Evolutionary conservation across 2,888 invertebrate species (phyloP).

Genomic region (Tribolium freemani): DNA sequence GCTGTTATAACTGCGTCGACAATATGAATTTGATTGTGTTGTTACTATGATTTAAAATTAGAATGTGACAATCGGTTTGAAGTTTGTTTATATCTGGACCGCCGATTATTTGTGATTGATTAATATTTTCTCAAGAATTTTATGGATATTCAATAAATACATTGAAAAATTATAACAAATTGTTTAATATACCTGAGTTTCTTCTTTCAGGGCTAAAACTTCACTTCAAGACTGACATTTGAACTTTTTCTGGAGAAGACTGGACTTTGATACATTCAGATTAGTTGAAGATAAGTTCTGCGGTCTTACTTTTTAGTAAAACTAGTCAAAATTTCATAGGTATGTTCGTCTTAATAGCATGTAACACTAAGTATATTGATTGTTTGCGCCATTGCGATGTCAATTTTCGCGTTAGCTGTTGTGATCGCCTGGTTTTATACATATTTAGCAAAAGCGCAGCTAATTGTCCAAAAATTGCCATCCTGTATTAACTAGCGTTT

Average conservation of each 20-base stretch:
- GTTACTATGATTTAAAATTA: constrained; percentile 50
- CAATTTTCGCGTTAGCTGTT: constrained; percentile 32
- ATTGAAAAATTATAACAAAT: constrained; percentile 59
- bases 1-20: constrained; percentile 54
- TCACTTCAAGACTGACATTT: constrained; percentile 68
- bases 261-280: constrained; percentile 68
- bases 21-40: constrained; percentile 53
- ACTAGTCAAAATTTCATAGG: constrained; percentile 47
- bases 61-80: constrained; percentile 60
- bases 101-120: constrained; percentile 60
- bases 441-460: constrained; percentile 16
- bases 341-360: constrained; percentile 28
- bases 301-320: constrained; percentile 66
- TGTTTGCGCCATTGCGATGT: constrained; percentile 18
- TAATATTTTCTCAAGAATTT: constrained; percentile 60
- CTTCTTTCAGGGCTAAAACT: constrained; percentile 68
- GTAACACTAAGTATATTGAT: constrained; percentile 18
- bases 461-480: constrained; percentile 32
- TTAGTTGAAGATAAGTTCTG: constrained; percentile 69
- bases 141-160: constrained; percentile 62
- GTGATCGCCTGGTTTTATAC: constrained; percentile 1
- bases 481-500: constrained; percentile 20
- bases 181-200: constrained; percentile 65
- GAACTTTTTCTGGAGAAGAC: constrained; percentile 68
- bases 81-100: constrained; percentile 53